Percentiles rank a stretch among this genome's conserved stretches.
phyloP scores from a whole-genome alignment of 2,888 invertebrate species.

The Cheilosia scutellata region DNA sequence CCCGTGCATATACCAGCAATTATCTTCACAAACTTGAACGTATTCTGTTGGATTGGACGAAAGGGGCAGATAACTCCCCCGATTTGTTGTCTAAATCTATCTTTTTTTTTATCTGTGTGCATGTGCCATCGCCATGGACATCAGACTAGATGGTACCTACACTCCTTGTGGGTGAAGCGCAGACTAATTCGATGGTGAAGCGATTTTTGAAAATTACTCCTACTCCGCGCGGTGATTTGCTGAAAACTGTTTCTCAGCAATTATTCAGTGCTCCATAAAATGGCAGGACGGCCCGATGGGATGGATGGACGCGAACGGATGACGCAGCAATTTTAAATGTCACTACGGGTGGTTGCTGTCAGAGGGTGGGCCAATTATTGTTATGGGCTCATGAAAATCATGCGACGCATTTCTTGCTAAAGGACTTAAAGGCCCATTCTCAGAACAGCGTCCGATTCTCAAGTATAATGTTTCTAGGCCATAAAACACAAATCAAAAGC shows the following conservation, averaged over 20 bases:
- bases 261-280: slow-evolving; percentile 68
- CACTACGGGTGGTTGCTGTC: slow-evolving; percentile 64
- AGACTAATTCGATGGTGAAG: slow-evolving; percentile 73
- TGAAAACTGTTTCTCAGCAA: slow-evolving; percentile 72
- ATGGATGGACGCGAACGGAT: slow-evolving; percentile 53
- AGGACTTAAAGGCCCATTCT: slow-evolving; percentile 39
- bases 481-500: slow-evolving; percentile 73
- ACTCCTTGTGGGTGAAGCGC: slow-evolving; percentile 71
- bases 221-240: slow-evolving; percentile 72
- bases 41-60: slow-evolving; percentile 22
- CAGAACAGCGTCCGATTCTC: slow-evolving; percentile 18
- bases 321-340: slow-evolving; percentile 74
- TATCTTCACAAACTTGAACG: slow-evolving; percentile 68
- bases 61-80: slow-evolving; percentile 45
- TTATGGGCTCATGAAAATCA: slow-evolving; percentile 5
- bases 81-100: slow-evolving; percentile 74
- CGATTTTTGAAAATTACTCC: slow-evolving; percentile 74
- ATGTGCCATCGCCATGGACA: slow-evolving; percentile 26
- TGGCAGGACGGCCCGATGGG: slow-evolving; percentile 45
- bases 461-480: slow-evolving; percentile 57
- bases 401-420: slow-evolving; percentile 11
- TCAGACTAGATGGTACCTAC: not conserved
- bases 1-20: slow-evolving; percentile 73
- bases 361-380: slow-evolving; percentile 44
- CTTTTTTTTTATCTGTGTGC: slow-evolving; percentile 8